Base-by-base conservation (phyloP, 2,888 invertebrate genomes). In the Polyploca ridens region DNA sequence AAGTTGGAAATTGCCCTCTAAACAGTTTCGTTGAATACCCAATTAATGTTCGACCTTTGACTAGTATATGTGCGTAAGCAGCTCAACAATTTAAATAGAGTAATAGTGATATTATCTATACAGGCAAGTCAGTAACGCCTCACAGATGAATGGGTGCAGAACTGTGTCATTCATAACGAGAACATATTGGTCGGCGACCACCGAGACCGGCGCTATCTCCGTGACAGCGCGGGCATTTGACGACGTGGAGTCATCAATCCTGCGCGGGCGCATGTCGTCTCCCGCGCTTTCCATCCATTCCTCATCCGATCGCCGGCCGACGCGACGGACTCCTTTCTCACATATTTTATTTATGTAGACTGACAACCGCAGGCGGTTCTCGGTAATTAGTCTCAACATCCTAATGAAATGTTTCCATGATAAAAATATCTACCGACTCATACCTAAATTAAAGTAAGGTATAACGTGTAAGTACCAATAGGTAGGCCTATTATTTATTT, bases 181-280 rank as follows among this genome's bases (percentile, higher is more conserved):
- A 74, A 74, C 75, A 41, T 41, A 77, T 75, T 74, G 81, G 80
- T 66, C 67, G 38, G 73, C 70, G 89, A 88, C 90, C 89, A 90
- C 90, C 89, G 69, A 75, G 68, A 69, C 63, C 73, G 67, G 65
- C 64, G 70, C 84, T 85, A 88, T 88, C 87, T 83, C 60, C 67
- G 57, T 69, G 76, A 75, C 78, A 75, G 73, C 70, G 69, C 70
- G 69, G 70, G 54, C 54, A 54, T 54, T 5, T 54, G 54, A 38
- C 74, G 85, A 81, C 83, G 72, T 69, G 74, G 69, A 74, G 83
- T 82, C 89, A 91, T 90, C 87, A 90, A 89, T 90, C 83, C 74
- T 86, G 78, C 75, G 73, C 78, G 66, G 69, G 77, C 81, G 75
- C 73, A 75, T 72, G 81, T 81, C 76, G 73, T 54, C 54, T 54